Evolutionary conservation across 2,113 vertebrate genomes (phyloP).

Genomic region (Scopus umbretta): DNA sequence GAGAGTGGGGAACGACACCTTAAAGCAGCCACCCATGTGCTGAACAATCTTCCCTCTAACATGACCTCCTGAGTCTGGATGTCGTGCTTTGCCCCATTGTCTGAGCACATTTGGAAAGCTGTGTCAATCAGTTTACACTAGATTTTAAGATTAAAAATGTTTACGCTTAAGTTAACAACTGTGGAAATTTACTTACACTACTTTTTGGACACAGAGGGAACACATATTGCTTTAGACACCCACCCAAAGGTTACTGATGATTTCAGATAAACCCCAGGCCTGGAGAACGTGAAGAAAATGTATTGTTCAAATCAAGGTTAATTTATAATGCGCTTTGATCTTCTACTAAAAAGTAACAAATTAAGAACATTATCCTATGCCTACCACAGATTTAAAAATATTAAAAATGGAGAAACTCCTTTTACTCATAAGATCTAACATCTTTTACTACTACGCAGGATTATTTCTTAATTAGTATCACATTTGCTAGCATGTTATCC

Average conservation of each 20-base stretch:
- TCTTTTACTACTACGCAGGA: neutral
- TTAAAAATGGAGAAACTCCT: neutral
- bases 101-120: neutral
- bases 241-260: neutral
- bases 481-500: conserved; percentile 29
- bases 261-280: neutral
- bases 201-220: neutral
- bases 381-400: conserved; percentile 40
- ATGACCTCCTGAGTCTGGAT: neutral
- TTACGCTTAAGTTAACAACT: neutral
- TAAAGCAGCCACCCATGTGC: neutral
- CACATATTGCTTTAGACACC: rapidly evolving
- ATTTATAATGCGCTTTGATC: conserved; percentile 53
- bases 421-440: neutral
- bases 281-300: neutral
- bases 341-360: conserved; percentile 36
- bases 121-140: neutral
- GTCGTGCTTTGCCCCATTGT: neutral
- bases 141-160: neutral
- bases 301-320: conserved; percentile 35
- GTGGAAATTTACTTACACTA: neutral
- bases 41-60: neutral
- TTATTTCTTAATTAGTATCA: conserved; percentile 44
- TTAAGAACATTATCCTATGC: conserved; percentile 50
- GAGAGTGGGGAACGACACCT: neutral